Evolutionary conservation across 1,140 invertebrate species (phyloP), one percentile per base, ranked within the genome.

Genomic region (Lanistes nyassanus): DNA sequence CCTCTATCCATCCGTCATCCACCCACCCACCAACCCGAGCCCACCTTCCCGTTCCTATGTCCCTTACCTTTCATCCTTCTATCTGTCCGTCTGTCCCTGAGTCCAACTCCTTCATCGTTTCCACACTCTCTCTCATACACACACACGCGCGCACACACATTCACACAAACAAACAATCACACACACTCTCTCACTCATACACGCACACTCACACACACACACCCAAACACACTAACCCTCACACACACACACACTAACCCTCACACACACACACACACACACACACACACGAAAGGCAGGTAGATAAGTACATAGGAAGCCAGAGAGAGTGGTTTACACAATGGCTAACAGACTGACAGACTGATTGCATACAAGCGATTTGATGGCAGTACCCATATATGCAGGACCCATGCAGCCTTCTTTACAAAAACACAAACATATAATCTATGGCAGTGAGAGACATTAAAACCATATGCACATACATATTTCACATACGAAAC

Each of bases 221-320:
- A 78, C 31, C 67, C 42, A 75, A 29, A 69, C 31, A 69, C 36
- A 74, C 6, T 29, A 75, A 19, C 74, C 5, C 31, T 2, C 68
- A 62, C 5, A 51, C 31, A 26, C 39, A 47, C 37, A 70, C 47
- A 42, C 36, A 47, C 19, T n/a, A 16, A n/a, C 19, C 37, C 21
- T 47, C 58, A 78, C 29, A 65, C 31, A 78, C n/a, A 75, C 7
- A 75, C 51, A 78, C 23, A 78, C 31, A 69, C 31, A 53, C 42
- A 75, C 55, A 77, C 16, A 36, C 60, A 19, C 51, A 55, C 19
- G 68, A 73, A 21, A 76, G 75, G 72, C 31, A 73, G 42, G 56
- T 23, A 76, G 75, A 70, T 16, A 76, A 26, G 58, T 31, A 71
- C 21, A 70, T 7, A 70, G 67, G 51, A 9, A 70, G 67, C 42